Conservation (phyloP, 1,140 invertebrate genomes). For the Drosophila nasuta region DNA sequence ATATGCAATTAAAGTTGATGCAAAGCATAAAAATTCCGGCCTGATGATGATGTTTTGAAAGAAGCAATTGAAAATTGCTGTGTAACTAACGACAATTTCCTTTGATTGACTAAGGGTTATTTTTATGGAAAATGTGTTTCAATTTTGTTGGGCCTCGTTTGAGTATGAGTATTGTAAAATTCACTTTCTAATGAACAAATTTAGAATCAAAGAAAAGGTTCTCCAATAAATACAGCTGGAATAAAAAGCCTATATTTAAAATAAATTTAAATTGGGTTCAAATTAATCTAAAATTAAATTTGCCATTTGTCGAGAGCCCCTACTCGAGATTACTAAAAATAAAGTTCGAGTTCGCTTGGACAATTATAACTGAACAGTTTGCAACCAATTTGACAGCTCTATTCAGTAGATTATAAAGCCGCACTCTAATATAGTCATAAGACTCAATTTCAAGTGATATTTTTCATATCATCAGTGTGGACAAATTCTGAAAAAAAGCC, state of each 20-base stretch:
- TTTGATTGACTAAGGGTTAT: neutral
- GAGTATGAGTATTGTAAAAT: too few species aligned
- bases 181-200: too few species aligned
- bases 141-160: too few species aligned
- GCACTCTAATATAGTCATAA: constrained; percentile 22
- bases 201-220: too few species aligned
- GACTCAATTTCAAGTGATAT: constrained; percentile 56
- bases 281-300: neutral
- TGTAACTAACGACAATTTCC: neutral
- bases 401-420: constrained; percentile 30
- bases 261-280: neutral
- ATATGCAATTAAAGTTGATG: constrained; percentile 25
- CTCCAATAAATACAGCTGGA: too few species aligned
- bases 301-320: neutral
- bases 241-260: too few species aligned
- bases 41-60: constrained; percentile 3
- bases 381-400: constrained; percentile 24
- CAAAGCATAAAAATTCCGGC: neutral
- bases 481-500: constrained; percentile 55
- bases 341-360: neutral
- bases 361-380: constrained; percentile 3
- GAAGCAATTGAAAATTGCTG: neutral
- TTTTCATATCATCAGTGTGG: constrained; percentile 41
- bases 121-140: neutral
- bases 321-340: neutral